Conservation (phyloP, 2,113 vertebrate genomes). For the Chauna torquata region DNA sequence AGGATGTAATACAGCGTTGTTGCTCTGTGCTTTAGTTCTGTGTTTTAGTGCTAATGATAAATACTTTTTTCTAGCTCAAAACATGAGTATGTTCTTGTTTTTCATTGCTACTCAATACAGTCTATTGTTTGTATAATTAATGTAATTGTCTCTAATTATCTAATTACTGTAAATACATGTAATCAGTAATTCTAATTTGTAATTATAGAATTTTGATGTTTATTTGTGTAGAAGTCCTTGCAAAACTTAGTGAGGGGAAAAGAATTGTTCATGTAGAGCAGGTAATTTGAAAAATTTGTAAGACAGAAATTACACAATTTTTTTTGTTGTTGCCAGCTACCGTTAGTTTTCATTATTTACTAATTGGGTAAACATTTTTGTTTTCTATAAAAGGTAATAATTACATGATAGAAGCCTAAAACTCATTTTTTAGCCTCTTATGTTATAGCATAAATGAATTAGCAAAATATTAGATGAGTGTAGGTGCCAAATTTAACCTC, state of each 20-base stretch:
- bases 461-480: constrained; percentile 18
- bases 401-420: constrained; percentile 40
- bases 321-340: not conserved
- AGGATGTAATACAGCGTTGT: not conserved
- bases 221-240: constrained; percentile 41
- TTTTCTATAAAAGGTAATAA: constrained; percentile 9
- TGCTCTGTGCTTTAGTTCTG: not conserved
- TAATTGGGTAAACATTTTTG: constrained; percentile 17
- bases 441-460: constrained; percentile 18
- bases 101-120: constrained; percentile 11
- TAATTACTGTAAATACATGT: constrained; percentile 67
- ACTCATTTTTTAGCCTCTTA: constrained; percentile 31
- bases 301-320: not conserved
- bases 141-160: constrained; percentile 69
- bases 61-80: not conserved
- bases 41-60: not conserved
- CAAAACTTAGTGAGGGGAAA: constrained; percentile 28
- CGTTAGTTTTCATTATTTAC: constrained; percentile 58
- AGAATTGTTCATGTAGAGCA: constrained; percentile 10
- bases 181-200: constrained; percentile 62
- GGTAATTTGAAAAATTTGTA: constrained; percentile 36
- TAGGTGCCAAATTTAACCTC: constrained; percentile 44
- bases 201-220: constrained; percentile 69
- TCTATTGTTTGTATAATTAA: constrained; percentile 71
- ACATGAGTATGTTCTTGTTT: constrained; percentile 42